Conservation (phyloP, 2,888 invertebrate species). For the Trileptium ribeirensis region DNA sequence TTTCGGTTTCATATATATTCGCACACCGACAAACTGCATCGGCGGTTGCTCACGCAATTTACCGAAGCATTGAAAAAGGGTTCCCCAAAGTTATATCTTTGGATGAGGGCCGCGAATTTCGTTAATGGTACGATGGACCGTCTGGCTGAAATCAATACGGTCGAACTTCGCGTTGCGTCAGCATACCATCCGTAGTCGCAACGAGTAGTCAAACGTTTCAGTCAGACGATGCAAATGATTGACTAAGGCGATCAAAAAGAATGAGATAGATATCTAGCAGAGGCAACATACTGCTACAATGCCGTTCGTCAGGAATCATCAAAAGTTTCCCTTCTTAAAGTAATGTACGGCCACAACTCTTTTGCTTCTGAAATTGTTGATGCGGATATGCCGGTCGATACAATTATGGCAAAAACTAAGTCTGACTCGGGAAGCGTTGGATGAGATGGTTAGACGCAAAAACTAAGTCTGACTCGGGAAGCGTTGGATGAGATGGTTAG, state of each 20-base stretch:
- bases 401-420: background rate
- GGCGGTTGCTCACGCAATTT: background rate
- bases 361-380: background rate
- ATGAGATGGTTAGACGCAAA: background rate
- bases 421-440: background rate
- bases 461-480: background rate
- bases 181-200: constrained; percentile 5
- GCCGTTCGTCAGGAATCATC: background rate
- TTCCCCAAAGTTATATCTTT: background rate
- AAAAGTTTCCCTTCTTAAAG: background rate
- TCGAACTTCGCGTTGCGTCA: background rate
- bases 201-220: background rate
- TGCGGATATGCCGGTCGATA: background rate
- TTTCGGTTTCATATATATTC: background rate
- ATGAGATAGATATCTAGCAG: background rate
- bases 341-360: background rate
- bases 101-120: background rate
- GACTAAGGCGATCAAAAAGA: background rate
- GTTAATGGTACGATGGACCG: background rate
- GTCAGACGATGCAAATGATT: background rate
- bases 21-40: background rate
- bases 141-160: background rate
- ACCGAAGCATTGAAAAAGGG: background rate
- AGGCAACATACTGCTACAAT: background rate
- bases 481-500: background rate